Evolutionary conservation across 2,113 vertebrate genomes (phyloP), one percentile per base, ranked within the genome.

Genomic region (Alouatta palliata): DNA sequence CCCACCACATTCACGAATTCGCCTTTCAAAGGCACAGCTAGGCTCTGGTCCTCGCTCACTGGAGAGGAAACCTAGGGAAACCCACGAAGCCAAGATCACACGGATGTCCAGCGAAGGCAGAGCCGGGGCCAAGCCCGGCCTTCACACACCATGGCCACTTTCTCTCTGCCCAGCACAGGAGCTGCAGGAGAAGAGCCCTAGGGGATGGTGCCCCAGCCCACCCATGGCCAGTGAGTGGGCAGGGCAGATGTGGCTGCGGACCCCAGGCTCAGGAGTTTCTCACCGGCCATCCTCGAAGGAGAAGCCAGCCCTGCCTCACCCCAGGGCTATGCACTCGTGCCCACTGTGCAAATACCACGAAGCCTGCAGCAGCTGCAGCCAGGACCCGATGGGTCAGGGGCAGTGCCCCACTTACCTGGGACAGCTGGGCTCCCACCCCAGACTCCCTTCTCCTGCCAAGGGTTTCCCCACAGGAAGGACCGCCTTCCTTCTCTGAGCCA

Each of bases 361-460:
- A 47, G 35, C 6, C 10, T 9, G 30, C 3, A 0, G 47, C 1
- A 4, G 25, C 77, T 40, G 80, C 58, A 27, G 16, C 45, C 27
- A 47, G n/a, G 19, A 47, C 13, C 56, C 20, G 0, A 37, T 6
- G 0, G 8, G 47, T 7, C 3, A 1, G 3, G 6, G 54, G 12
- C 49, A 8, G 10, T 3, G 11, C 54, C 19, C 43, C 23, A 16
- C 37, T 66, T 12, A 10, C 16, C 0, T 16, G 19, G 32, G 76
- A 52, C 84, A 64, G 66, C 2, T 27, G 32, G 56, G 30, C 32
- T 68, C 89, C 37, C 43, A 4, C 82, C 37, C 77, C 10, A 61
- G 58, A 43, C 20, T n/a, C 47, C 17, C 45, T 83, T n/a, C 8
- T 23, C 40, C 47, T n/a, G 10, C 32, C 11, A 17, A 21, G 40